Evolutionary conservation across 2,113 vertebrate species (phyloP).

Genomic region (Strix uralensis): DNA sequence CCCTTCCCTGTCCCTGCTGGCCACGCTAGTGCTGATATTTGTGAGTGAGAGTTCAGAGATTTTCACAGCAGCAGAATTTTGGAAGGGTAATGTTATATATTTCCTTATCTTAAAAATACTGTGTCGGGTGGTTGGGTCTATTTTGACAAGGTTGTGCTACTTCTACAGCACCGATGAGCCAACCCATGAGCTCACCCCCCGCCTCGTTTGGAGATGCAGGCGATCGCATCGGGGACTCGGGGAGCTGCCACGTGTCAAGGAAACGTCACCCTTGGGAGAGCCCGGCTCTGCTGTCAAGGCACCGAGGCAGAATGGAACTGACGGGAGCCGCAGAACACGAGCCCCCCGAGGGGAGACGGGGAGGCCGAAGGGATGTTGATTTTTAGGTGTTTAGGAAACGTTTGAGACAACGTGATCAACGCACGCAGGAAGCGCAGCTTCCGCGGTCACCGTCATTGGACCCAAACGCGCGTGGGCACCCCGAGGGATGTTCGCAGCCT

Average conservation of each 20-base stretch:
- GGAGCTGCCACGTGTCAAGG: no score
- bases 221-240: no score
- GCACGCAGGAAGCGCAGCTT: no score
- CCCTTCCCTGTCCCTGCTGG: no score
- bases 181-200: no score
- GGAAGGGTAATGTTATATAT: fast-evolving
- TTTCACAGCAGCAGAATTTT: not conserved
- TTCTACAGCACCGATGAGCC: no score
- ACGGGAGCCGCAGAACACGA: fast-evolving
- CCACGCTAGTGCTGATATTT: no score
- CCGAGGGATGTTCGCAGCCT: not conserved
- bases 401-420: not conserved
- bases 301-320: not conserved
- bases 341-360: fast-evolving
- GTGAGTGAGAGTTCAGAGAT: not conserved
- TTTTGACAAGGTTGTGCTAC: fast-evolving
- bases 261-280: not conserved
- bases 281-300: fast-evolving
- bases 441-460: not conserved
- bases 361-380: not conserved
- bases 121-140: not conserved
- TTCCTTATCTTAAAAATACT: fast-evolving
- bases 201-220: not conserved
- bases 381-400: fast-evolving
- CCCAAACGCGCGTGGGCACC: fast-evolving